These are phyloP conservation scores for Trinorchestia longiramus DNA, from an alignment of 1,140 invertebrate genomes.

Conservation along the genomic window DNA sequence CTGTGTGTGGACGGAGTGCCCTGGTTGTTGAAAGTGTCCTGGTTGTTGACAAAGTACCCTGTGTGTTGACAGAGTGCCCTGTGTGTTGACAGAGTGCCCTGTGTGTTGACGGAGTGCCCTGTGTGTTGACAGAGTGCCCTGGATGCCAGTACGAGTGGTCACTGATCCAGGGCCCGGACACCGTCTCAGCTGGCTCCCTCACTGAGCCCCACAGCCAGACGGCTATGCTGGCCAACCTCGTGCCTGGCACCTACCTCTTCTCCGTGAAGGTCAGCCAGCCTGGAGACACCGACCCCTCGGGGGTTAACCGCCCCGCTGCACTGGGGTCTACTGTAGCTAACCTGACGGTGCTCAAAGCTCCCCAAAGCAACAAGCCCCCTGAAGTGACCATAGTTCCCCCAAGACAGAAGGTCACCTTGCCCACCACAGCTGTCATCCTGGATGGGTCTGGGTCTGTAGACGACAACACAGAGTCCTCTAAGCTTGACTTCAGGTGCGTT, in stretches of 20 bases:
- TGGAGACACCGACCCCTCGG: slow-evolving; percentile 78
- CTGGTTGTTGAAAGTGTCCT: no score
- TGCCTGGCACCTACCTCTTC: slow-evolving; percentile 84
- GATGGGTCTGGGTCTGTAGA: slow-evolving; percentile 86
- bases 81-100: no score
- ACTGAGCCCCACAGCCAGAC: slow-evolving; percentile 84
- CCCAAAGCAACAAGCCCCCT: slow-evolving; percentile 80
- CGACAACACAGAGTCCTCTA: slow-evolving; percentile 84
- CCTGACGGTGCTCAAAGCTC: slow-evolving; percentile 57
- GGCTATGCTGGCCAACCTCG: slow-evolving; percentile 69
- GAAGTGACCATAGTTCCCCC: slow-evolving; percentile 87
- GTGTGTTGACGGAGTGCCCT: no score
- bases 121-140: slow-evolving; percentile 70
- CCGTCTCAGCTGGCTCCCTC: slow-evolving; percentile 79
- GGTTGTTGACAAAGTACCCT: no score
- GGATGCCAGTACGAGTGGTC: slow-evolving; percentile 92
- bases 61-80: no score
- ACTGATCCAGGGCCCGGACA: slow-evolving; percentile 82
- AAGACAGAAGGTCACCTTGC: slow-evolving; percentile 86
- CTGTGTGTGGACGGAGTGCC: no score
- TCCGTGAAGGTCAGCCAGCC: slow-evolving; percentile 80
- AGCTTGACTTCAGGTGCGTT: slow-evolving; percentile 69
- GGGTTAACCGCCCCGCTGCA: slow-evolving; percentile 73
- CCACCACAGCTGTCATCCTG: slow-evolving; percentile 88
- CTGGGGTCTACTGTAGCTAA: slow-evolving; percentile 79